Percentiles rank a stretch among this genome's conserved stretches.
Conservation (phyloP, 2,113 vertebrate species). For the Zeus faber region DNA sequence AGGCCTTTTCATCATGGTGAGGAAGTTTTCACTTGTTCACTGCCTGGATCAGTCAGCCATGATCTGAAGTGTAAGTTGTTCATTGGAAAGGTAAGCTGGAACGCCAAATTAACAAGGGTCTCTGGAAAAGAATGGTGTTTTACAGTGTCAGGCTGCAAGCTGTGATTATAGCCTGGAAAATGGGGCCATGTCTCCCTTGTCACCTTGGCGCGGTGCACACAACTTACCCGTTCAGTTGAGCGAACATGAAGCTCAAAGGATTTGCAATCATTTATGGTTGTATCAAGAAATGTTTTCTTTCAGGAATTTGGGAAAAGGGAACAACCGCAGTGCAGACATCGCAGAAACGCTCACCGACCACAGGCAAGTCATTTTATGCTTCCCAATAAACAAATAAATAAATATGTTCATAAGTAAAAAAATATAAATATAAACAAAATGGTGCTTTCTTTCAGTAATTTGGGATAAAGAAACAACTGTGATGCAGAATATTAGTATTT, state of each 20-base stretch:
- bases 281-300: no score
- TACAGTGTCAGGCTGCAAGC: slow-evolving; percentile 12
- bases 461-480: no score
- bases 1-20: accelerated
- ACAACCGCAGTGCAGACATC: not conserved
- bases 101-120: no score
- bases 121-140: no score
- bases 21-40: not conserved
- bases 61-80: slow-evolving; percentile 13
- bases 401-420: not conserved
- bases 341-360: no score
- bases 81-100: slow-evolving; percentile 7
- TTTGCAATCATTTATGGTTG: not conserved
- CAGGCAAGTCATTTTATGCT: not conserved
- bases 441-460: no score
- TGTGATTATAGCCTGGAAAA: slow-evolving; percentile 25
- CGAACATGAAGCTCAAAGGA: not conserved
- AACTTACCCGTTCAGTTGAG: slow-evolving; percentile 16
- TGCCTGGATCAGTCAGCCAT: slow-evolving; percentile 11
- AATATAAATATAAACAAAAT: not conserved
- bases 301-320: not conserved
- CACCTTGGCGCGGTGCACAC: slow-evolving; percentile 23
- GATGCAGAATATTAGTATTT: not conserved
- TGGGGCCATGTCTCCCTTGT: slow-evolving; percentile 4
- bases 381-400: not conserved